phyloP scores from a whole-genome alignment of 2,888 invertebrate genomes.

The Sinotaia quadrata region DNA sequence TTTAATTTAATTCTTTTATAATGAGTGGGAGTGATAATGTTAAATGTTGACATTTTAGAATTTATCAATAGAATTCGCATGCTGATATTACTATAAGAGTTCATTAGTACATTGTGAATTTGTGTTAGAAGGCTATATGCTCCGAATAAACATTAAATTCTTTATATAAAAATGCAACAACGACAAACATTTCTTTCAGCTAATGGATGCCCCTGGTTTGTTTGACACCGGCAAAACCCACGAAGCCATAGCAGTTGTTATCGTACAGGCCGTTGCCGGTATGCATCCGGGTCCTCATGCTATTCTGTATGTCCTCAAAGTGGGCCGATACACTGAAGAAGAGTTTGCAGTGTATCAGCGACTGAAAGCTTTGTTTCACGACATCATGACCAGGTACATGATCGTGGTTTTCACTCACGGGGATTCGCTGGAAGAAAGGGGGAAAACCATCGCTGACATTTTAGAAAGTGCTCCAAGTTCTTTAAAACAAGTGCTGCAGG shows the following conservation, averaged over 20 bases:
- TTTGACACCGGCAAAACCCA: constrained; percentile 8
- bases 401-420: background rate
- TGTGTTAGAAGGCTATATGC: no score
- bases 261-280: constrained; percentile 18
- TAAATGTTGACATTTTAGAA: no score
- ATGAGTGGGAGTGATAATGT: no score
- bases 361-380: background rate
- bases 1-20: no score
- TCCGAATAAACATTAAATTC: no score
- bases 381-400: background rate
- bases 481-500: background rate
- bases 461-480: background rate
- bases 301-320: constrained; percentile 12
- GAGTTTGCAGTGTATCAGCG: constrained; percentile 8
- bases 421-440: background rate
- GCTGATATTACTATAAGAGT: no score
- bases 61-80: no score
- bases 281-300: constrained; percentile 24
- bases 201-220: constrained; percentile 13
- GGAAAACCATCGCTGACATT: background rate
- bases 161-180: no score
- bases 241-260: background rate
- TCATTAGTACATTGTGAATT: no score
- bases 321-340: constrained; percentile 11
- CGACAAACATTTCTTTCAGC: background rate